Conservation (phyloP, 2,113 vertebrate genomes). For the Xenopus tropicalis region UCB_Xtro_10.0 CM004443.2:49033501-49034000, state of each 20-base stretch:
- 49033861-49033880: conserved; percentile 30
- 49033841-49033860: conserved; percentile 21
- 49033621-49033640: neutral
- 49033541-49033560: no score
- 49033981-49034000: conserved; percentile 20
- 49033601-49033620: neutral
- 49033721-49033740: conserved; percentile 11
- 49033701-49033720: neutral
- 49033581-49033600: no score
- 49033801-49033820: conserved; percentile 7
- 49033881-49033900: conserved; percentile 33
- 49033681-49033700: neutral
- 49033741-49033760: conserved; percentile 9
- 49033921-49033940: conserved; percentile 30
- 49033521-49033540: no score
- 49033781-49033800: conserved; percentile 11
- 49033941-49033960: conserved; percentile 13
- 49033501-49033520: no score
- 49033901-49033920: conserved; percentile 33
- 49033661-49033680: neutral
- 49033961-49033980: conserved; percentile 25
- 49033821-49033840: conserved; percentile 9
- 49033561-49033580: no score
- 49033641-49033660: neutral
- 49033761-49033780: conserved; percentile 17